A percentile compares a stretch with the other conserved stretches of the same genome.
phyloP scores from a whole-genome alignment of 2,113 vertebrate species.

The Dinomys branickii region DNA sequence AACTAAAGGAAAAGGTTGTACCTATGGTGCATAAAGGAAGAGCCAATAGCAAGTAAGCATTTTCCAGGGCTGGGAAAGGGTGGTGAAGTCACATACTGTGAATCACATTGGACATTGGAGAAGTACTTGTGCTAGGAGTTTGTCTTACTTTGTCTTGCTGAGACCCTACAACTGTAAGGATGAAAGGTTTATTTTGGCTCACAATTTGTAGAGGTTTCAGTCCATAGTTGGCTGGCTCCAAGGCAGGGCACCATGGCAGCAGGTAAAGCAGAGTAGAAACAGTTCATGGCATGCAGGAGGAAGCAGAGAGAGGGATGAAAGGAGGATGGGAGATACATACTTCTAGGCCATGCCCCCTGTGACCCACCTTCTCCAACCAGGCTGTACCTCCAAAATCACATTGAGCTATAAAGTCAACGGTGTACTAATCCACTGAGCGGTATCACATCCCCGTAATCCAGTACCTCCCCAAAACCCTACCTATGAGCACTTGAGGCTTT shows the following conservation, averaged over 20 bases:
- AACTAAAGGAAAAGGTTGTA: background rate
- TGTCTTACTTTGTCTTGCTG: background rate
- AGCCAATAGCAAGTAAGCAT: background rate
- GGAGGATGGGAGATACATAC: background rate
- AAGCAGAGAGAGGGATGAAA: background rate
- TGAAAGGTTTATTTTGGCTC: background rate
- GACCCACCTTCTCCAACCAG: background rate
- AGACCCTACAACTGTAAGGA: background rate
- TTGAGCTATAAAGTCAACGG: background rate
- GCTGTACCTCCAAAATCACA: background rate
- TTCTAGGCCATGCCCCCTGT: background rate
- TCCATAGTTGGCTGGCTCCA: background rate
- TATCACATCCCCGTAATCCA: background rate
- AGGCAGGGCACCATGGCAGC: background rate
- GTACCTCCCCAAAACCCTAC: background rate
- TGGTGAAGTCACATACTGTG: background rate
- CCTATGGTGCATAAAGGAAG: background rate
- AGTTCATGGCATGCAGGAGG: background rate
- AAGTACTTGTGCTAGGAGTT: background rate
- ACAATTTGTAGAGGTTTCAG: background rate
- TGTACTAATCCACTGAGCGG: background rate
- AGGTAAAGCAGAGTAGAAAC: background rate
- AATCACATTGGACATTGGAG: background rate
- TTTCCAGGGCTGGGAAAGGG: background rate
- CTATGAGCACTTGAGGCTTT: background rate